phyloP scores from a whole-genome alignment of 2,113 vertebrate genomes.

The mouse (Mus musculus) region GRCm39 chr12:54402501-54403000 shows the following conservation, averaged over 20 bases:
- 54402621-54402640: background rate
- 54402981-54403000: background rate
- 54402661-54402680: background rate
- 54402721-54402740: background rate
- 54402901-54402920: background rate
- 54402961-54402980: background rate
- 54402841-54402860: background rate
- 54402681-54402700: background rate
- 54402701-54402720: background rate
- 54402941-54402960: background rate
- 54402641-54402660: background rate
- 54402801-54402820: background rate
- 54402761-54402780: background rate
- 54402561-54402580: background rate
- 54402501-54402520: background rate
- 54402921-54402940: background rate
- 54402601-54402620: background rate
- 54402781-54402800: background rate
- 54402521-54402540: background rate
- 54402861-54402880: background rate
- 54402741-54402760: background rate
- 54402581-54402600: background rate
- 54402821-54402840: background rate
- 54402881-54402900: fast-evolving
- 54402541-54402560: background rate